phyloP scores from a whole-genome alignment of 2,888 invertebrate species.

The Limnephilus rhombicus region DNA sequence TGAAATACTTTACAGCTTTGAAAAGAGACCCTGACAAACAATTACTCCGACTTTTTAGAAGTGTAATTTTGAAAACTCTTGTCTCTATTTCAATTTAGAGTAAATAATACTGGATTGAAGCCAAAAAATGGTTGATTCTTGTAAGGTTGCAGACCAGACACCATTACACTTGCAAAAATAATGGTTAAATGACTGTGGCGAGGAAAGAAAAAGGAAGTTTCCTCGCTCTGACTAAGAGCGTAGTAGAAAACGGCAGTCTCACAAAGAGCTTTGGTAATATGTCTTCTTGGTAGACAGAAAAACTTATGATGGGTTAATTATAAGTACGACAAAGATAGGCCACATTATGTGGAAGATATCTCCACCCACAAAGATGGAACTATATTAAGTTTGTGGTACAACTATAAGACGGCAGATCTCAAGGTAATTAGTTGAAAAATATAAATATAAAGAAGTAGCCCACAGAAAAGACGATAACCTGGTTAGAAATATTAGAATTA shows the following conservation, averaged over 20 bases:
- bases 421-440: not conserved
- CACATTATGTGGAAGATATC: not conserved
- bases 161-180: not conserved
- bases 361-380: not conserved
- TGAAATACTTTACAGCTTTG: not conserved
- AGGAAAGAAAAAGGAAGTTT: not conserved
- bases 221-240: not conserved
- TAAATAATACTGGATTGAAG: not conserved
- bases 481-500: not conserved
- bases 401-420: too few relatives aligned
- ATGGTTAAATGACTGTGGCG: not conserved
- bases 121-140: not conserved
- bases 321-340: not conserved
- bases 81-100: too few relatives aligned
- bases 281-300: not conserved
- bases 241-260: not conserved
- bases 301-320: not conserved
- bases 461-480: not conserved
- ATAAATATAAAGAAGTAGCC: not conserved
- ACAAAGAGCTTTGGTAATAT: not conserved
- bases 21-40: not conserved
- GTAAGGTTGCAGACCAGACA: not conserved
- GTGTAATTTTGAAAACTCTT: not conserved
- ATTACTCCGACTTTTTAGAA: not conserved
- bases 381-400: too few relatives aligned